Evolutionary conservation across 2,797 vertebrate species (phyloP).

Genomic region (Crenuchus spilurus): DNA sequence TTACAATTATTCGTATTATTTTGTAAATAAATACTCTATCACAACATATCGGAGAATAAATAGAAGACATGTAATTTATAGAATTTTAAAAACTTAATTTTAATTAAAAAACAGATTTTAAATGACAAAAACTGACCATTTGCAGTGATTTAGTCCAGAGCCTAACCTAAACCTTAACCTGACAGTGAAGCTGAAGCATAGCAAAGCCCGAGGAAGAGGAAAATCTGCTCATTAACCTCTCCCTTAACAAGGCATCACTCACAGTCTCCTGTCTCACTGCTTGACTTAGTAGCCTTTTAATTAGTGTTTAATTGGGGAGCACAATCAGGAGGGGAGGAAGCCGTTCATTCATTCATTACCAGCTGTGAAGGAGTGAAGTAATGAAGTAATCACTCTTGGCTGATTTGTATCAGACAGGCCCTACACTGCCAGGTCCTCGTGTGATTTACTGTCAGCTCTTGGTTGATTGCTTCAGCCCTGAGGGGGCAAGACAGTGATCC

Average conservation of each 20-base stretch:
- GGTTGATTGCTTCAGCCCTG: slow-evolving; percentile 48
- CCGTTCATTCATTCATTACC: slow-evolving; percentile 25
- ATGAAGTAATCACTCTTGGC: slow-evolving; percentile 15
- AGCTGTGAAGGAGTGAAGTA: no score
- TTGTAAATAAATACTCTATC: no score
- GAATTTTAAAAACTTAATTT: no score
- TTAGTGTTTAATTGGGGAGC: slow-evolving; percentile 29
- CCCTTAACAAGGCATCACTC: slow-evolving; percentile 25
- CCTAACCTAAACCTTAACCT: background rate
- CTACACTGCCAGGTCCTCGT: slow-evolving; percentile 22
- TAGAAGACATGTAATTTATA: no score
- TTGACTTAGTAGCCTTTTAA: slow-evolving; percentile 23
- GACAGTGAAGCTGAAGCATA: background rate
- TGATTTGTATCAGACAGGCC: slow-evolving; percentile 45
- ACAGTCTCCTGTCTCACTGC: slow-evolving; percentile 7
- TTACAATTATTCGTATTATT: no score
- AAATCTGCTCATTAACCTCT: slow-evolving; percentile 25
- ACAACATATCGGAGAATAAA: no score
- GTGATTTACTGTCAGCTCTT: slow-evolving; percentile 41
- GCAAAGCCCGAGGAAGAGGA: background rate
- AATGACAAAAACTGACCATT: no score
- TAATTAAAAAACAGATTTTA: no score
- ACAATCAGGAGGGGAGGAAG: slow-evolving; percentile 43
- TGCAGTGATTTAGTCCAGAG: no score
- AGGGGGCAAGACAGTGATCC: slow-evolving; percentile 28